phyloP scores from a whole-genome alignment of 2,888 invertebrate species.

The Caenorhabditis virilis region DNA sequence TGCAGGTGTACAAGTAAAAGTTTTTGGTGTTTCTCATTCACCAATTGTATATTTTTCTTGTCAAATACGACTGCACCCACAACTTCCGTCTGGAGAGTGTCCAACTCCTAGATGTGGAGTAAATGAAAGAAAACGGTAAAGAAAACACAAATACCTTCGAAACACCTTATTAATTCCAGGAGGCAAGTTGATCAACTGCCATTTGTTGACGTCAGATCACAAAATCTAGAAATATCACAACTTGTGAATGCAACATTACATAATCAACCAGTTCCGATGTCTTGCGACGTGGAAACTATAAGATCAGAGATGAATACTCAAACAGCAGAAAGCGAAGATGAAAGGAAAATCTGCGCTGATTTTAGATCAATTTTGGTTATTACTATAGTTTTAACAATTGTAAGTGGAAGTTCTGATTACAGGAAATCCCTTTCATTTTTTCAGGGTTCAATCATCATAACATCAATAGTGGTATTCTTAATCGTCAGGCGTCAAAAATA shows the following conservation, averaged over 20 bases:
- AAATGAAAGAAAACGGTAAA: slow-evolving; percentile 10
- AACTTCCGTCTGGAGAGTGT: slow-evolving; percentile 29
- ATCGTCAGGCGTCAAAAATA: slow-evolving; percentile 33
- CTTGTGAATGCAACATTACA: slow-evolving; percentile 20
- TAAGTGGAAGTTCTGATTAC: too few species aligned
- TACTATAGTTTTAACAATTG: slow-evolving; percentile 17
- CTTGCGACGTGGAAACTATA: background rate
- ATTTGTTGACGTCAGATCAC: slow-evolving; percentile 42
- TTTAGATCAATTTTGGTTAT: slow-evolving; percentile 22
- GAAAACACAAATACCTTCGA: background rate
- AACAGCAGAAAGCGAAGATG: background rate
- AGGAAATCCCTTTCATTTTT: too few species aligned
- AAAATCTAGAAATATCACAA: slow-evolving; percentile 46
- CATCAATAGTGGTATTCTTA: slow-evolving; percentile 19
- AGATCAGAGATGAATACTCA: background rate
- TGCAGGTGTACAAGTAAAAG: slow-evolving; percentile 47
- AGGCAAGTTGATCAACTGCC: slow-evolving; percentile 12
- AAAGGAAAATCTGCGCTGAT: slow-evolving; percentile 23
- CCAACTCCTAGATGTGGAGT: slow-evolving; percentile 25
- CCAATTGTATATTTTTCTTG: slow-evolving; percentile 59
- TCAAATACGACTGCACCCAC: slow-evolving; percentile 52
- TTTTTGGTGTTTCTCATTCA: slow-evolving; percentile 58
- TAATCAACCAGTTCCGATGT: too few species aligned
- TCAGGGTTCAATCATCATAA: slow-evolving; percentile 24
- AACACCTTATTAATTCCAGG: slow-evolving; percentile 10